A percentile compares a stretch with the other conserved stretches of the same genome.
Evolutionary conservation across 2,888 invertebrate genomes (phyloP).

Genomic region (Eupithecia centaureata): DNA sequence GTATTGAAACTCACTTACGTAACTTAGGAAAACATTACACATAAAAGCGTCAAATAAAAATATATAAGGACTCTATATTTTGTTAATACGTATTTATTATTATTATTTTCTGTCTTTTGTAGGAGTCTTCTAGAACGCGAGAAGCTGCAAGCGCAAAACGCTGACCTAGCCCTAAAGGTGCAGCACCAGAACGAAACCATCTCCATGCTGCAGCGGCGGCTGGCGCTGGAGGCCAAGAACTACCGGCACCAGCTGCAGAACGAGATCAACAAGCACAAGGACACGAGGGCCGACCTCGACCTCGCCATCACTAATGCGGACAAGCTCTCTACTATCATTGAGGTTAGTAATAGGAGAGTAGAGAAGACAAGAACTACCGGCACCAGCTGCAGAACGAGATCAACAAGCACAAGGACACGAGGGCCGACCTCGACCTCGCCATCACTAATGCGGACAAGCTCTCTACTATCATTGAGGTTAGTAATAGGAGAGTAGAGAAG

Average conservation of each 20-base stretch:
- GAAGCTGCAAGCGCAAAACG: conserved; percentile 86
- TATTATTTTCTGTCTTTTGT: neutral
- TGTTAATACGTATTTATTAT: too few relatives aligned
- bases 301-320: conserved; percentile 85
- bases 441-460: too few relatives aligned
- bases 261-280: conserved; percentile 88
- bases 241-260: conserved; percentile 87
- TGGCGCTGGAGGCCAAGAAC: conserved; percentile 89
- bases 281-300: conserved; percentile 87
- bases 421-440: too few relatives aligned
- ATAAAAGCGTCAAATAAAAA: too few relatives aligned
- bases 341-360: conserved; percentile 68
- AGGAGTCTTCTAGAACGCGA: conserved; percentile 89
- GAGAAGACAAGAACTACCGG: too few relatives aligned
- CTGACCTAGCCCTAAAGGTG: conserved; percentile 80
- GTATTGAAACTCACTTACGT: too few relatives aligned
- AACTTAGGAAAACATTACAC: too few relatives aligned
- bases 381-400: too few relatives aligned
- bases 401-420: too few relatives aligned
- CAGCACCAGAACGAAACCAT: conserved; percentile 86
- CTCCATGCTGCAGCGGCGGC: conserved; percentile 86
- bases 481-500: too few relatives aligned
- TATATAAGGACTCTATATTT: too few relatives aligned
- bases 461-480: too few relatives aligned
- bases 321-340: conserved; percentile 84